Evolutionary conservation across 2,113 vertebrate genomes (phyloP).

Genomic region (Pseudonaja textilis): DNA sequence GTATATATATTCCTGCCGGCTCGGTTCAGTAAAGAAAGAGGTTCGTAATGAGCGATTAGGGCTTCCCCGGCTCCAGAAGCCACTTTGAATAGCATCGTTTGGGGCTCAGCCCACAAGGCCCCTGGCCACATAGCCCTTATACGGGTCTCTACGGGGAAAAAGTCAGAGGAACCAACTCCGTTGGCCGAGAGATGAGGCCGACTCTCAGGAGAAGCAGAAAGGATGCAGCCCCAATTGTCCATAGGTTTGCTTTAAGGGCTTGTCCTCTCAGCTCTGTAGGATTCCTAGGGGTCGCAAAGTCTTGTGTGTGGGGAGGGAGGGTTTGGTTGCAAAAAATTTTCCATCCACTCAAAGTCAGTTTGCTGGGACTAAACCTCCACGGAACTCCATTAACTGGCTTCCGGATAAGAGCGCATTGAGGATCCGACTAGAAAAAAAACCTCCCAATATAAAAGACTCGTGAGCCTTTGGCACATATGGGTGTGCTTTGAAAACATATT

Average conservation of each 20-base stretch:
- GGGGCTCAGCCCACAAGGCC: neutral
- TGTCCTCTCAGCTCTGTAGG: neutral
- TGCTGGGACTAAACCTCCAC: neutral
- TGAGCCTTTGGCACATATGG: neutral
- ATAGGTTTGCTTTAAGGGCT: neutral
- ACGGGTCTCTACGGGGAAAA: neutral
- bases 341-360: neutral
- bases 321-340: neutral
- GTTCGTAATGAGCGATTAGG: neutral
- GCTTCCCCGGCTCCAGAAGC: neutral
- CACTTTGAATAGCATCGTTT: neutral
- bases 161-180: neutral
- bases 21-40: neutral
- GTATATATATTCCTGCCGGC: no score
- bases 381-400: neutral
- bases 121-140: neutral
- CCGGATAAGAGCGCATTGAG: neutral
- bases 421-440: neutral
- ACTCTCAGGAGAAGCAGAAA: neutral
- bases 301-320: rapidly evolving
- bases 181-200: neutral
- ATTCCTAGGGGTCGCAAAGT: no score
- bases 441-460: no score
- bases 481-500: neutral
- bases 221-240: neutral